Percentiles rank a stretch among this genome's conserved stretches.
Evolutionary conservation across 1,140 invertebrate species (phyloP).

Genomic region (Bombus picipes): DNA sequence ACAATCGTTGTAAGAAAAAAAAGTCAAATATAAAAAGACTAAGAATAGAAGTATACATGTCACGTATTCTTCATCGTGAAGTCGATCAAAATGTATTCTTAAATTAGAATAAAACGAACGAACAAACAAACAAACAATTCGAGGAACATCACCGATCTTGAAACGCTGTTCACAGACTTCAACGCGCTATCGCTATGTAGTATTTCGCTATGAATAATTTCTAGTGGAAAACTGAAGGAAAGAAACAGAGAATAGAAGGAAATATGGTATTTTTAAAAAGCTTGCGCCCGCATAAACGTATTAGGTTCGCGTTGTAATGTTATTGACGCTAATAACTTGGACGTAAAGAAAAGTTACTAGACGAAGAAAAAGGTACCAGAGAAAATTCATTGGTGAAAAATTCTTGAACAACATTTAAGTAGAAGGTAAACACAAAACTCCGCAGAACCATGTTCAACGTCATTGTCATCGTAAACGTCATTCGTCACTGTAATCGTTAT

Average conservation of each 20-base stretch:
- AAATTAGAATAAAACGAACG: background rate
- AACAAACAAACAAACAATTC: background rate
- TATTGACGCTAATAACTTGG: background rate
- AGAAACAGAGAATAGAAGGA: too few species aligned
- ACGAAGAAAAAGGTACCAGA: slow-evolving; percentile 31
- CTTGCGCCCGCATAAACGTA: background rate
- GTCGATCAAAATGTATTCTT: background rate
- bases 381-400: slow-evolving; percentile 32
- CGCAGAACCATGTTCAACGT: slow-evolving; percentile 10
- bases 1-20: background rate
- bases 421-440: slow-evolving; percentile 23
- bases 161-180: background rate
- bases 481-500: background rate
- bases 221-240: background rate
- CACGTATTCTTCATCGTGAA: background rate
- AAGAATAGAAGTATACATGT: background rate
- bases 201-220: background rate
- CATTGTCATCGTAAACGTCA: background rate
- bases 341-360: background rate
- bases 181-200: background rate
- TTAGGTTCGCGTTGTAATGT: background rate
- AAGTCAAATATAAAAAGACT: background rate
- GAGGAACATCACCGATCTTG: slow-evolving; percentile 3
- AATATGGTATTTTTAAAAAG: background rate
- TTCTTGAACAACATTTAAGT: slow-evolving; percentile 33